phyloP scores from a whole-genome alignment of 2,797 vertebrate species.

The Lepilemur ruficaudatus region DNA sequence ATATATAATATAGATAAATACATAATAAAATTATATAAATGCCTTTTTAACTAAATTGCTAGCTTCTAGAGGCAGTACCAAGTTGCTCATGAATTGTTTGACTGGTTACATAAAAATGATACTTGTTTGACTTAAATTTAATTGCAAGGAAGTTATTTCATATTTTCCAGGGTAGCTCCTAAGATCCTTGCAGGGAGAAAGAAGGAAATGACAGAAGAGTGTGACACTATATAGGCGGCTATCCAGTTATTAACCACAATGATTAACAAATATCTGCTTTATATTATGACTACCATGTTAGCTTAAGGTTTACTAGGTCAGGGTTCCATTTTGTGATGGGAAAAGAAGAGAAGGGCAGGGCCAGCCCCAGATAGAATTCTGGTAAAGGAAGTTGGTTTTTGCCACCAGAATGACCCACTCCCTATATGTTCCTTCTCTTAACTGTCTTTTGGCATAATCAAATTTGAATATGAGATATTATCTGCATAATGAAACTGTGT shows the following conservation, averaged over 20 bases:
- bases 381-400: not conserved
- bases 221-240: not conserved
- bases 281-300: not conserved
- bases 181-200: not conserved
- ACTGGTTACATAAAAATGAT: constrained; percentile 33
- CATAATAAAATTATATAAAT: constrained; percentile 28
- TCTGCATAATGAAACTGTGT: constrained; percentile 5
- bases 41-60: constrained; percentile 26
- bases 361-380: not conserved
- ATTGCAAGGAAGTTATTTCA: constrained; percentile 29
- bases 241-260: not conserved
- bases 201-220: constrained; percentile 28
- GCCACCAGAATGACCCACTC: not conserved
- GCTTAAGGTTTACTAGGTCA: not conserved
- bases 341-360: not conserved
- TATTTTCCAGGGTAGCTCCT: constrained; percentile 27
- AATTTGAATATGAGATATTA: constrained; percentile 14
- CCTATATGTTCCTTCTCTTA: not conserved
- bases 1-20: not conserved
- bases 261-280: not conserved
- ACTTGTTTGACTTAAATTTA: constrained; percentile 31
- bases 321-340: not conserved
- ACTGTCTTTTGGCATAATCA: not conserved
- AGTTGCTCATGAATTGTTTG: constrained; percentile 36
- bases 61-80: not conserved